phyloP scores from a whole-genome alignment of 64 coral and sea anemone genomes.

The Anthopleura sola region DNA sequence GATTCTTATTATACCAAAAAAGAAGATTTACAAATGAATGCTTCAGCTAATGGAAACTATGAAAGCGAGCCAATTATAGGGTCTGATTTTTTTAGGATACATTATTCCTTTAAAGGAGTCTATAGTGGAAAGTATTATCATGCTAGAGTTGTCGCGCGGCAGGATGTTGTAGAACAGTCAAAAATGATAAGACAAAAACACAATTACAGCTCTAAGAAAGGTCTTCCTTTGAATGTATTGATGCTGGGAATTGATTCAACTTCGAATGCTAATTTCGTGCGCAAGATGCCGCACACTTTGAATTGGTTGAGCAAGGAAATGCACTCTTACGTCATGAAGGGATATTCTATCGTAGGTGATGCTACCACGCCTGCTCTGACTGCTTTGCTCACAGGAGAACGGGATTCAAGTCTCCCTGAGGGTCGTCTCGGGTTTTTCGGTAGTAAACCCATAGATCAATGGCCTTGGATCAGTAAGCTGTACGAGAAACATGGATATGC shows the following conservation, averaged over 20 bases:
- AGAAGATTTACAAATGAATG: conserved; percentile 20
- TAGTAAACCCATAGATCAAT: conserved; percentile 16
- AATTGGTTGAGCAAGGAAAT: conserved; percentile 45
- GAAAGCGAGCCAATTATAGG: conserved; percentile 20
- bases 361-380: conserved; percentile 70
- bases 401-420: conserved; percentile 49
- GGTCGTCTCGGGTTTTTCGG: conserved; percentile 42
- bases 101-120: conserved; percentile 28
- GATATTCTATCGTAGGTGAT: conserved; percentile 78
- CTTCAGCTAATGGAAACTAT: neutral
- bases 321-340: conserved; percentile 68
- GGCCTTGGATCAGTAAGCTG: conserved; percentile 64
- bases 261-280: conserved; percentile 64
- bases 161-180: conserved; percentile 29
- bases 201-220: neutral
- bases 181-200: neutral
- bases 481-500: conserved; percentile 60
- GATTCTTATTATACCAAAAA: neutral
- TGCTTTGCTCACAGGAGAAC: conserved; percentile 59
- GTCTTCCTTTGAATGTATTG: conserved; percentile 60
- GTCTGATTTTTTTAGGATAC: conserved; percentile 73
- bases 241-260: conserved; percentile 73
- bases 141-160: conserved; percentile 51
- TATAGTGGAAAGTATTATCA: conserved; percentile 33
- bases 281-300: conserved; percentile 63